Evolutionary conservation across 1,140 invertebrate species (phyloP).

Genomic region (Lethrus apterus): DNA sequence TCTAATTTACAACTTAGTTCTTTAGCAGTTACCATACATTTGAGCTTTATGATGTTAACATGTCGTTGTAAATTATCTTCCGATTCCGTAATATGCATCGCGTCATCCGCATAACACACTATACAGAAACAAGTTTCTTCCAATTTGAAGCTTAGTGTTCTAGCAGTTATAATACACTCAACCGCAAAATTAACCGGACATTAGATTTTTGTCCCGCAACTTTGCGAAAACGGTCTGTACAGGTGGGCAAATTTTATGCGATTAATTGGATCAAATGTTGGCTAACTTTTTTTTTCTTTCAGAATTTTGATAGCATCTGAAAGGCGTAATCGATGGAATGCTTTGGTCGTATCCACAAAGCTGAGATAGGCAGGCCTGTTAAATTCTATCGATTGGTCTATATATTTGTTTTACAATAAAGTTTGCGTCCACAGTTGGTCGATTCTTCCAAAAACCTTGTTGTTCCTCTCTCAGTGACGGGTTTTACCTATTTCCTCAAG

Average conservation of each 20-base stretch:
- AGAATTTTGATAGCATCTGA: conserved; percentile 5
- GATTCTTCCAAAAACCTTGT: background rate
- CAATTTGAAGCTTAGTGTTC: no score
- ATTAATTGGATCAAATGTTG: no score
- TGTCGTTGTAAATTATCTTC: conserved; percentile 15
- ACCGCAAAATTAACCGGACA: no score
- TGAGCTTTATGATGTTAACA: background rate
- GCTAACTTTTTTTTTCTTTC: background rate
- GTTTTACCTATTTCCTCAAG: background rate
- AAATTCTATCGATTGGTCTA: conserved; percentile 7
- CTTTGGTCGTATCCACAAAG: conserved; percentile 1
- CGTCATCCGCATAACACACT: conserved; percentile 15
- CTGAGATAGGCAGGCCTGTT: no score
- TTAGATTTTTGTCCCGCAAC: no score
- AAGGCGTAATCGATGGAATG: conserved; percentile 6
- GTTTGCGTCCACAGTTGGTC: background rate
- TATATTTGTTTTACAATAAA: conserved; percentile 8
- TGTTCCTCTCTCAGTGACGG: background rate
- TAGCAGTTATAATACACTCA: no score
- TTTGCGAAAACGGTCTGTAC: no score
- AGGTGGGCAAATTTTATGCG: no score
- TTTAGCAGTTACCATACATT: conserved; percentile 1
- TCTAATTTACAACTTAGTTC: no score
- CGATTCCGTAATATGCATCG: conserved; percentile 6
- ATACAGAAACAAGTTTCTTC: conserved; percentile 2